Conservation (phyloP, 2,113 vertebrate genomes). For the human (Homo sapiens) region GRCh38 chr5:13515501-13516000, state of each 20-base stretch:
- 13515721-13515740: no score
- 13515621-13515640: no score
- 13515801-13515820: not conserved
- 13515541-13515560: no score
- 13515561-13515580: no score
- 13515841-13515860: not conserved
- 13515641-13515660: no score
- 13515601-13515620: no score
- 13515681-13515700: no score
- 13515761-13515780: not conserved
- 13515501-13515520: no score
- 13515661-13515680: no score
- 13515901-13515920: not conserved
- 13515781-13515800: not conserved
- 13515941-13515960: not conserved
- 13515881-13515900: not conserved
- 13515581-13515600: no score
- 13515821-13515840: not conserved
- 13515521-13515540: no score
- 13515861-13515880: not conserved
- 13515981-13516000: not conserved
- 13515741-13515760: not conserved
- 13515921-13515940: not conserved
- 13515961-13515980: not conserved
- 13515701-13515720: no score